Base-by-base conservation (phyloP, 2,888 invertebrate species). In the Tortrix viridana region DNA sequence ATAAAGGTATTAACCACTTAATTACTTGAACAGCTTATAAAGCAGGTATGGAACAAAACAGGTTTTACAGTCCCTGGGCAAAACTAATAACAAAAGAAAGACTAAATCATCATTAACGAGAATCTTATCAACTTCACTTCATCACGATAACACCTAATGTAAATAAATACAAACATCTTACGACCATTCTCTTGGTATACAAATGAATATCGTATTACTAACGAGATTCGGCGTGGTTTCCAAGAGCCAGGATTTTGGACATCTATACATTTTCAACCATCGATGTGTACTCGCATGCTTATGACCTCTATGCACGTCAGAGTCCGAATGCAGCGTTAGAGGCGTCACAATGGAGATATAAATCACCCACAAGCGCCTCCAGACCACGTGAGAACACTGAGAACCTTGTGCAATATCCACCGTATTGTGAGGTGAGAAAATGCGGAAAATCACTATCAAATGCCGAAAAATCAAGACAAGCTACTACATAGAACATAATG, bases 311-410 rank as follows among this genome's bases (percentile, higher is more conserved):
- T 16, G 54, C 18, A 32, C 43, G 41, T 20, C 53, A 38, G 38
- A 53, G 41, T 20, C 53, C 53, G 38, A 53, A 49, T 41, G 61
- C 61, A 55, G 9, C 26, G 47, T 48, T 18, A 43, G 23, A 48
- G 41, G 41, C 44, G 23, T 38, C 50, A 68, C 68, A 69, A 69
- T 69, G 63, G 65, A 46, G 23, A 38, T 59, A 60, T 69, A 66
- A 68, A 67, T 68, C 67, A 69, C 23, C 47, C 19, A 52, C 19
- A 43, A 56, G 50, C 22, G 53, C 23, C 54, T 26, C 47, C 56
- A 56, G 53, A 55, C 55, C 49, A 62, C 61, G 61, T 62, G 61
- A 44, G 61, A 56, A 62, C 56, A 0, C n/a, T 62, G 61, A 44
- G 61, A 56, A 62, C 56, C 1, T 16, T 26, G 55, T 7, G 20